Conservation (phyloP, 2,113 vertebrate genomes). For the Oryzias curvinotus region DNA sequence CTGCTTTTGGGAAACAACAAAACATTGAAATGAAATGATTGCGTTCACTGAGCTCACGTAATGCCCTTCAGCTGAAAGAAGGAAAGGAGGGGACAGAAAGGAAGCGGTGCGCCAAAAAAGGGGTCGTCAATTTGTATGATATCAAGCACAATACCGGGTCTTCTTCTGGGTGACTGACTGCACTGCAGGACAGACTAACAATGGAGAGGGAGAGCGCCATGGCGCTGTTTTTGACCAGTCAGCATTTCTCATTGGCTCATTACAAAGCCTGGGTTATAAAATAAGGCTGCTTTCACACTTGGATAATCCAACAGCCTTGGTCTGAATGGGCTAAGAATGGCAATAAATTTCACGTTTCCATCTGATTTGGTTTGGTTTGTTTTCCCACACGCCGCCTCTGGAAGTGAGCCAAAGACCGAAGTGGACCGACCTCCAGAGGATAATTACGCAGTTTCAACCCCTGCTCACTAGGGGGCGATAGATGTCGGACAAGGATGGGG, state of each 20-base stretch:
- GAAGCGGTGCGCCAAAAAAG: conserved; percentile 5
- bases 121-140: conserved; percentile 8
- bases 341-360: too few relatives aligned
- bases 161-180: conserved; percentile 35
- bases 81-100: neutral
- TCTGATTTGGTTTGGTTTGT: too few relatives aligned
- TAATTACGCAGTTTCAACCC: too few relatives aligned
- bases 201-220: conserved; percentile 23
- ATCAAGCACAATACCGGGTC: conserved; percentile 21
- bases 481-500: too few relatives aligned
- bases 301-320: too few relatives aligned
- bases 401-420: too few relatives aligned
- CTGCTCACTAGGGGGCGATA: too few relatives aligned
- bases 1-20: neutral
- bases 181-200: conserved; percentile 50
- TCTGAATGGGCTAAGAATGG: too few relatives aligned
- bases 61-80: too few relatives aligned
- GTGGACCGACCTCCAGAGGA: too few relatives aligned
- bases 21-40: neutral
- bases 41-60: neutral
- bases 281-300: conserved; percentile 13
- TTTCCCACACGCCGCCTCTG: too few relatives aligned
- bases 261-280: conserved; percentile 30
- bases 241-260: conserved; percentile 36
- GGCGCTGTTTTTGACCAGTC: conserved; percentile 45